These are phyloP conservation scores for Cherax destructor DNA, from an alignment of 1,140 invertebrate genomes.

Conservation along the genomic window DNA sequence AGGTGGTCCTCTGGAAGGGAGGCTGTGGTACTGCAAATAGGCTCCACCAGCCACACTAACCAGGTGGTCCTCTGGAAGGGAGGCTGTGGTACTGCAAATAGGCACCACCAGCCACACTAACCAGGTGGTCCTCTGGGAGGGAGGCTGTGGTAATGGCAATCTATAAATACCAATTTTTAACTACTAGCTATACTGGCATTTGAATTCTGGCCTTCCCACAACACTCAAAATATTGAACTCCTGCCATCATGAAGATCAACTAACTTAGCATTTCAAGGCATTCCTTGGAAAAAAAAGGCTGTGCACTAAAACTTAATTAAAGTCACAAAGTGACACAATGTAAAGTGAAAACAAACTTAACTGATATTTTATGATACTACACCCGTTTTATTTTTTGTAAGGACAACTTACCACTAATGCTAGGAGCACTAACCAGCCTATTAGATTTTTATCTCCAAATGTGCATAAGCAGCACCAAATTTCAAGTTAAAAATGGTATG, in stretches of 20 bases:
- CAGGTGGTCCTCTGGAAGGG: too few relatives aligned
- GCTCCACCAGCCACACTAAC: too few relatives aligned
- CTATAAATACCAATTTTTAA: conserved; percentile 1
- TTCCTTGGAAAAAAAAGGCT: neutral
- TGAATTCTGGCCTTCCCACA: neutral
- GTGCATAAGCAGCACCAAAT: conserved; percentile 15
- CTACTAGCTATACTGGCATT: neutral
- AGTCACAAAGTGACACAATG: conserved; percentile 18
- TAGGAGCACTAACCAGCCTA: conserved; percentile 17
- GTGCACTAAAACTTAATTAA: conserved; percentile 11
- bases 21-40: too few relatives aligned
- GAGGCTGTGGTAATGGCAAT: neutral
- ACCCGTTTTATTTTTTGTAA: neutral
- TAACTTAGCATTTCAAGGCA: neutral
- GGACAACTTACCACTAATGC: neutral
- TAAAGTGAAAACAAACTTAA: conserved; percentile 28
- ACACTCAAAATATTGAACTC: neutral
- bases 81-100: too few relatives aligned
- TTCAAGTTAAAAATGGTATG: conserved; percentile 21
- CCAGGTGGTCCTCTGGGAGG: too few relatives aligned
- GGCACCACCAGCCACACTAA: too few relatives aligned
- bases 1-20: too few relatives aligned
- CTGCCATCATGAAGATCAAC: neutral
- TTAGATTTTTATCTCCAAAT: conserved; percentile 19
- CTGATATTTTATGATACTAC: neutral